Evolutionary conservation across 2,113 vertebrate species (phyloP).

Genomic region (Nothoprocta pentlandii): DNA sequence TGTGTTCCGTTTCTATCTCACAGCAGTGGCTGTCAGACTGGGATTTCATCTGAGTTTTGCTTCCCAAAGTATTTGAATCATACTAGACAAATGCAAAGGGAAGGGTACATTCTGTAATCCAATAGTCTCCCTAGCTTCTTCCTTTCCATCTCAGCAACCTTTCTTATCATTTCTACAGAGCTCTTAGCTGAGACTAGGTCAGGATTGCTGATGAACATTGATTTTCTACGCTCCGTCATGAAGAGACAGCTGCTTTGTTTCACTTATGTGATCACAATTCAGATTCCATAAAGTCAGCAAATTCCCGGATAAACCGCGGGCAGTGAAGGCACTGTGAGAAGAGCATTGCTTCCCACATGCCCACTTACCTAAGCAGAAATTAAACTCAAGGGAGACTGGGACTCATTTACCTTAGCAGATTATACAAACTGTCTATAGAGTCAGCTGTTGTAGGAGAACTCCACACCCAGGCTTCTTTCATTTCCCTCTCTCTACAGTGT

Average conservation of each 20-base stretch:
- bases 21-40: background rate
- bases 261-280: background rate
- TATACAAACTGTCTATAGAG: background rate
- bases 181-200: background rate
- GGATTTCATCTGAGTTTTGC: background rate
- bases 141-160: background rate
- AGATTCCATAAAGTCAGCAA: background rate
- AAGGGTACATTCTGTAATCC: background rate
- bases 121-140: background rate
- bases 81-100: background rate
- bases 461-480: background rate
- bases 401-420: background rate
- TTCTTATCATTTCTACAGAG: background rate
- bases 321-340: background rate
- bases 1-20: background rate
- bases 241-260: background rate
- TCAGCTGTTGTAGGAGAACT: background rate
- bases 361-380: background rate
- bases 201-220: background rate
- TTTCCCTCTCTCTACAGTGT: background rate
- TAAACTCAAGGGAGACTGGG: background rate
- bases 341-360: background rate
- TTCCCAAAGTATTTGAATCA: background rate
- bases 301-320: background rate
- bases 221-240: background rate